Evolutionary conservation across 2,888 invertebrate genomes (phyloP).

Genomic region (Papilio demoleus): DNA sequence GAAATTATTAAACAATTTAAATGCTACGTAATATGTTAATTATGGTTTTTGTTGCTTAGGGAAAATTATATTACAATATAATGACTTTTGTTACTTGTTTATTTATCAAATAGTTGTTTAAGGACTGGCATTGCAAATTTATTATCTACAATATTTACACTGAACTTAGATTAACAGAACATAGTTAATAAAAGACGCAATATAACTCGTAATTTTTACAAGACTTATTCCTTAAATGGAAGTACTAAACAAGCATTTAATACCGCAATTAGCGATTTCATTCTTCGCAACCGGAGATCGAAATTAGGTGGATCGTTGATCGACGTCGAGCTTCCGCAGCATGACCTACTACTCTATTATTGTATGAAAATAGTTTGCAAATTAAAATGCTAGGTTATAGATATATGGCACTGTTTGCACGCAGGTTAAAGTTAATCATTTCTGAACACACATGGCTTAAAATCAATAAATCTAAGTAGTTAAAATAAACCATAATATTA

Average conservation of each 20-base stretch:
- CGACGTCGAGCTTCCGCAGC: slow-evolving; percentile 2
- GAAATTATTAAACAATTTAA: not conserved
- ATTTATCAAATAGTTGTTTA: too few relatives aligned
- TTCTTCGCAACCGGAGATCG: slow-evolving; percentile 18
- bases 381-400: not conserved
- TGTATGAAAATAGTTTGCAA: slow-evolving; percentile 6
- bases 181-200: too few relatives aligned
- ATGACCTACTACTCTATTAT: slow-evolving; percentile 1
- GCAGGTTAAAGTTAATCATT: not conserved
- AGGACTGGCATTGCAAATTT: too few relatives aligned
- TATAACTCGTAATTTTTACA: too few relatives aligned
- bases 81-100: too few relatives aligned
- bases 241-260: not conserved
- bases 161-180: too few relatives aligned
- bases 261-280: slow-evolving; percentile 10
- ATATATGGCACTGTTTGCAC: not conserved
- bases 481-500: too few relatives aligned
- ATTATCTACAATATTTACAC: too few relatives aligned
- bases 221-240: not conserved
- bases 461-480: not conserved
- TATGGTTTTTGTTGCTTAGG: too few relatives aligned
- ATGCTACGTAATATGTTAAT: too few relatives aligned
- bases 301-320: slow-evolving; percentile 14
- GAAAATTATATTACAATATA: too few relatives aligned
- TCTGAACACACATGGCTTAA: not conserved